Evolutionary conservation across 2,888 invertebrate species (phyloP).

Genomic region (Amblyjoppa fuscipennis): DNA sequence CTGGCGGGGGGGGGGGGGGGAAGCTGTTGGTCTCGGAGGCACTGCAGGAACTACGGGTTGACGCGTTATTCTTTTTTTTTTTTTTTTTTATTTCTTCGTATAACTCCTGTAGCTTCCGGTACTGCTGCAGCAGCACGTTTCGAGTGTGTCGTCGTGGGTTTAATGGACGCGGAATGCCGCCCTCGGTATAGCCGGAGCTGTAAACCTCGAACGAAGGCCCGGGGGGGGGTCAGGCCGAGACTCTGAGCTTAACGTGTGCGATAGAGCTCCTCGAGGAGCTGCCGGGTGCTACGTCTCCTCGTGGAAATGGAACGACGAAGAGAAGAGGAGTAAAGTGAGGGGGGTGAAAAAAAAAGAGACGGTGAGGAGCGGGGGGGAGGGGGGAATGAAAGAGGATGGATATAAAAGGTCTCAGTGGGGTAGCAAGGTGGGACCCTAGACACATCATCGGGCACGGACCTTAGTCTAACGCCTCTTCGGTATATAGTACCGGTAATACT

Average conservation of each 20-base stretch:
- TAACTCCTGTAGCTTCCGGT: conserved; percentile 48
- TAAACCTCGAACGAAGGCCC: conserved; percentile 64
- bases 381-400: conserved; percentile 21
- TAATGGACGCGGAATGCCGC: conserved; percentile 63
- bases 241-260: conserved; percentile 61
- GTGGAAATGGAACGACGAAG: conserved; percentile 38
- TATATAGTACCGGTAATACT: neutral
- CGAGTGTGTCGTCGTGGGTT: conserved; percentile 66
- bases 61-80: neutral
- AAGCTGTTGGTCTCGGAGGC: conserved; percentile 32
- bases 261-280: conserved; percentile 58
- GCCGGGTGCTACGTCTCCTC: conserved; percentile 16
- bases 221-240: conserved; percentile 54
- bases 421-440: conserved; percentile 30
- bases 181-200: conserved; percentile 52
- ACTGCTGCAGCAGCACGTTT: conserved; percentile 66
- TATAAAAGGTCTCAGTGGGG: conserved; percentile 46
- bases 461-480: conserved; percentile 34
- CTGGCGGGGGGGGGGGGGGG: conserved; percentile 34
- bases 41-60: neutral
- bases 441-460: conserved; percentile 48
- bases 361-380: neutral
- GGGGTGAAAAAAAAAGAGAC: conserved; percentile 23
- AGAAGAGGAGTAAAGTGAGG: conserved; percentile 25
- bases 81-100: neutral